Percentiles rank a stretch among this genome's conserved stretches.
phyloP scores from a whole-genome alignment of 2,888 invertebrate genomes.

The Aradus depressus region DNA sequence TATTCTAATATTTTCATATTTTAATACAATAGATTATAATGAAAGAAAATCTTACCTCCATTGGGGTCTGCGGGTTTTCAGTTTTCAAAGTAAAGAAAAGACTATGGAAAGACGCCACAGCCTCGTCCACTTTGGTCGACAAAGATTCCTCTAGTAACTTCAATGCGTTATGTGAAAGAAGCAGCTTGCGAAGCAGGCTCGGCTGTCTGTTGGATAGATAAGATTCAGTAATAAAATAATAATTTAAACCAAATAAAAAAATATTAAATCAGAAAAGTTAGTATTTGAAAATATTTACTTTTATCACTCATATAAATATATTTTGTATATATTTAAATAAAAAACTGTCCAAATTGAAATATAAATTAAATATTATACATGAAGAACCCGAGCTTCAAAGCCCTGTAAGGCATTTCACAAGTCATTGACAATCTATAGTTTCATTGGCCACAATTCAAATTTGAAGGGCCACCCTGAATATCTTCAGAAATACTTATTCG shows the following conservation, averaged over 20 bases:
- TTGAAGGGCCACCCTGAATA: no score
- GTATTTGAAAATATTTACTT: no score
- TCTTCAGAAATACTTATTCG: no score
- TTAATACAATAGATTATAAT: background rate
- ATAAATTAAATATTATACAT: no score
- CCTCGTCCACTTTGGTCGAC: constrained; percentile 23
- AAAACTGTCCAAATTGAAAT: no score
- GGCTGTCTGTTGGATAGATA: constrained; percentile 20
- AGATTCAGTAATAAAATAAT: background rate
- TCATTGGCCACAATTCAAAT: no score
- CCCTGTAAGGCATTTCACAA: no score
- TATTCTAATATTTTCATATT: background rate
- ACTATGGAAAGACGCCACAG: constrained; percentile 25
- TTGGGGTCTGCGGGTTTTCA: constrained; percentile 23
- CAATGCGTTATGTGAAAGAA: constrained; percentile 24
- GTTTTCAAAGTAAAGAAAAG: constrained; percentile 25
- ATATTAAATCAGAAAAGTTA: no score
- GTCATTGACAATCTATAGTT: no score
- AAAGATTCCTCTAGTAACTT: constrained; percentile 22
- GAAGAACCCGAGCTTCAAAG: no score
- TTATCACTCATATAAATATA: no score
- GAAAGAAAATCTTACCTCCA: constrained; percentile 16
- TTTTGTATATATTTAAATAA: no score
- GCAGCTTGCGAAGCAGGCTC: constrained; percentile 21
- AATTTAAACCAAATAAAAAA: background rate